Evolutionary conservation across 2,113 vertebrate genomes (phyloP).

Genomic region (Rynchops niger): DNA sequence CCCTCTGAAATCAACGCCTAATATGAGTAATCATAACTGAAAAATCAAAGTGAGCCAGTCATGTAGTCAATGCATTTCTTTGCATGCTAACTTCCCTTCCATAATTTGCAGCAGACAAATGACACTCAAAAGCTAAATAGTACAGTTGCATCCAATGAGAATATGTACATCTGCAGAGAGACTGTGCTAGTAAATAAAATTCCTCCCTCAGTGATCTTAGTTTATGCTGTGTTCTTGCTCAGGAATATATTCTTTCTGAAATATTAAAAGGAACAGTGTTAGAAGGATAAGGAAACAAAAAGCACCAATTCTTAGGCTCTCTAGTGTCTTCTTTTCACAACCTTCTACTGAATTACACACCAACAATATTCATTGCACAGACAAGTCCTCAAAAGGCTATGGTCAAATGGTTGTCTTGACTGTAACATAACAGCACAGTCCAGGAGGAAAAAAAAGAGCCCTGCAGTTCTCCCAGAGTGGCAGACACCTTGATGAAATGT

Average conservation of each 20-base stretch:
- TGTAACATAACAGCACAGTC: neutral
- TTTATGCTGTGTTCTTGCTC: neutral
- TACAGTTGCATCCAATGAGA: neutral
- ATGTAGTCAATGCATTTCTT: neutral
- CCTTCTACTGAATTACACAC: conserved; percentile 7
- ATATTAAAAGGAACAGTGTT: neutral
- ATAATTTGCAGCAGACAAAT: neutral
- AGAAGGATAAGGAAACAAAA: neutral
- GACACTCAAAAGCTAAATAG: neutral
- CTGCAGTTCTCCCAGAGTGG: neutral
- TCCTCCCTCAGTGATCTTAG: neutral
- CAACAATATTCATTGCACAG: conserved; percentile 26
- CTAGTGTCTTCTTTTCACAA: conserved; percentile 8
- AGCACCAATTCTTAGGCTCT: conserved; percentile 2
- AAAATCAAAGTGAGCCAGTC: neutral
- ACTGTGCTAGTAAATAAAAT: neutral
- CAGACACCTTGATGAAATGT: neutral
- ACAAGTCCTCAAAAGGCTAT: conserved; percentile 24
- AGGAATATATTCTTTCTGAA: neutral
- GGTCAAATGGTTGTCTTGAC: conserved; percentile 13
- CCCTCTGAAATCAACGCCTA: neutral
- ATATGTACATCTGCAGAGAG: neutral
- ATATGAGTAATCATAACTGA: neutral
- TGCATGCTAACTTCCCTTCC: neutral
- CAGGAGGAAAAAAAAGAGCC: neutral